A percentile compares a stretch with the other conserved stretches of the same genome.
Evolutionary conservation across 2,113 vertebrate species (phyloP).

Genomic region (Gobiocypris rarus): DNA sequence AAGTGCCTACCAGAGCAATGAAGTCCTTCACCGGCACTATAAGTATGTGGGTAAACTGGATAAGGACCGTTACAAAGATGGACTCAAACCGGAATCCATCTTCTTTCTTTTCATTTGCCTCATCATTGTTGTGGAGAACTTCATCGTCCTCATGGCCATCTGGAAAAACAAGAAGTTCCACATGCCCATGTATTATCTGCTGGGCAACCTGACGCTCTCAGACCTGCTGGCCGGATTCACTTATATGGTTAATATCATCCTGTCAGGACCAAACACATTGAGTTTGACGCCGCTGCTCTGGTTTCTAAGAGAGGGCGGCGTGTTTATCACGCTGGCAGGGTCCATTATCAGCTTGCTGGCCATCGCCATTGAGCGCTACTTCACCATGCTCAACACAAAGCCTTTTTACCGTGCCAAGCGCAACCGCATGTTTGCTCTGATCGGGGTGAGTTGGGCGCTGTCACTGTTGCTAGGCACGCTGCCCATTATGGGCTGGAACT

Average conservation of each 20-base stretch:
- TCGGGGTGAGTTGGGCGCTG: slow-evolving; percentile 81
- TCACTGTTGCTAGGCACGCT: slow-evolving; percentile 81
- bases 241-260: slow-evolving; percentile 86
- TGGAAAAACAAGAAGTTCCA: slow-evolving; percentile 90
- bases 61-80: slow-evolving; percentile 75
- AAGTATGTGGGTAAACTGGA: slow-evolving; percentile 87
- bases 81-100: slow-evolving; percentile 78
- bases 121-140: slow-evolving; percentile 87
- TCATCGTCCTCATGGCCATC: slow-evolving; percentile 84
- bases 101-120: slow-evolving; percentile 82
- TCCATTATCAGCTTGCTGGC: slow-evolving; percentile 88
- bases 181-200: slow-evolving; percentile 88
- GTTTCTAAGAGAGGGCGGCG: slow-evolving; percentile 88
- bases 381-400: slow-evolving; percentile 86
- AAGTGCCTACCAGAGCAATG: slow-evolving; percentile 63
- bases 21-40: slow-evolving; percentile 82
- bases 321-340: slow-evolving; percentile 87
- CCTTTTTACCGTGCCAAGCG: slow-evolving; percentile 76
- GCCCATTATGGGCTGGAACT: slow-evolving; percentile 90
- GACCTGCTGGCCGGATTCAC: slow-evolving; percentile 87
- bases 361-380: slow-evolving; percentile 87
- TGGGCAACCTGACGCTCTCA: slow-evolving; percentile 88
- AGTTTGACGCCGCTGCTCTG: slow-evolving; percentile 84
- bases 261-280: slow-evolving; percentile 84
- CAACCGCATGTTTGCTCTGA: slow-evolving; percentile 80